Conservation (phyloP, 2,888 invertebrate species). For the Caenorhabditis parvicauda region DNA sequence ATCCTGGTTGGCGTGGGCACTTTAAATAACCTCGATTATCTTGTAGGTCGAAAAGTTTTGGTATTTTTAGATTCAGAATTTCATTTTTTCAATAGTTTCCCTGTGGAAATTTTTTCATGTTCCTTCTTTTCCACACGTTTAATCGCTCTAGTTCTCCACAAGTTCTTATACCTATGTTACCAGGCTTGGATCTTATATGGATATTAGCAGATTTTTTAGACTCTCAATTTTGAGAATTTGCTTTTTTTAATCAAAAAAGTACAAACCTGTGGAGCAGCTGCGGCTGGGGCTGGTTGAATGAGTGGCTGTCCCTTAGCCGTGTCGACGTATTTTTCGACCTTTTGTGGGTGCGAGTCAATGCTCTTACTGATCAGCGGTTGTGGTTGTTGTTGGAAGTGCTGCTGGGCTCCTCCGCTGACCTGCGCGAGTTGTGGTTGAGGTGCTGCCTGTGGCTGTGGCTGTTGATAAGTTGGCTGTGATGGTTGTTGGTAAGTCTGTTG, state of each 20-base stretch:
- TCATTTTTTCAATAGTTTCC: too few species aligned
- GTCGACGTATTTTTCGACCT: slow-evolving; percentile 35
- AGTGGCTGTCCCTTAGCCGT: slow-evolving; percentile 26
- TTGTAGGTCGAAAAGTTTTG: neutral
- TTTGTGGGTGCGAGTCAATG: slow-evolving; percentile 34
- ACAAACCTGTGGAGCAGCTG: slow-evolving; percentile 7
- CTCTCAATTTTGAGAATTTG: neutral
- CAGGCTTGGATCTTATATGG: too few species aligned
- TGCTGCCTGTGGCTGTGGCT: slow-evolving; percentile 6
- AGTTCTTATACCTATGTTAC: too few species aligned
- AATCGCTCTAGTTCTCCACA: too few species aligned
- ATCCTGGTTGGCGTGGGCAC: slow-evolving; percentile 59
- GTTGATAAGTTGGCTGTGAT: neutral
- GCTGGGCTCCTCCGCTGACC: too few species aligned
- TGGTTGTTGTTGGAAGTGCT: too few species aligned
- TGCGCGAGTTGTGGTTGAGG: slow-evolving; percentile 18
- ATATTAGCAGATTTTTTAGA: too few species aligned
- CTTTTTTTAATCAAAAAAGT: neutral
- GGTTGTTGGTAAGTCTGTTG: neutral
- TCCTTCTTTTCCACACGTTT: too few species aligned
- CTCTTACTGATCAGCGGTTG: too few species aligned
- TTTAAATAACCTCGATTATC: too few species aligned
- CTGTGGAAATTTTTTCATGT: too few species aligned
- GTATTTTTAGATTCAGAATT: too few species aligned
- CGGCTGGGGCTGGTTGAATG: slow-evolving; percentile 16